These are phyloP conservation scores for Drosophila rhopaloa DNA, from an alignment of 1,140 invertebrate species.

Conservation along the genomic window DNA sequence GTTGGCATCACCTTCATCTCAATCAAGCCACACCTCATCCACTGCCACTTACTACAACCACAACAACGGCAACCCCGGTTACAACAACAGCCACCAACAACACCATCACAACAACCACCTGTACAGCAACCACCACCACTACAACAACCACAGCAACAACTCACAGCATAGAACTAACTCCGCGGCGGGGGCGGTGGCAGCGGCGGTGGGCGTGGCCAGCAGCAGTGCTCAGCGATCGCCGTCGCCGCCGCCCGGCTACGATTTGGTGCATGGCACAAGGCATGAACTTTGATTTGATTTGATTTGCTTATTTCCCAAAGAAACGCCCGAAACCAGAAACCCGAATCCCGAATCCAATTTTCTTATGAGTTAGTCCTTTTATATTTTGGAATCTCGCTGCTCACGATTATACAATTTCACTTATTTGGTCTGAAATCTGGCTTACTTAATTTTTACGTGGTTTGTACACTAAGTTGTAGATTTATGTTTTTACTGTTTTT, in stretches of 20 bases:
- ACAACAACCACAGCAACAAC: conserved; percentile 51
- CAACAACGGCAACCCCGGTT: conserved; percentile 58
- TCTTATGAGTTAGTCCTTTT: neutral
- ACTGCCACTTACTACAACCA: conserved; percentile 67
- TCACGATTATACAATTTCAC: neutral
- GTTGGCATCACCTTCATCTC: conserved; percentile 79
- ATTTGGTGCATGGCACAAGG: conserved; percentile 85
- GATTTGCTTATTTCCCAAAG: conserved; percentile 26
- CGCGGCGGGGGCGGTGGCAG: conserved; percentile 44
- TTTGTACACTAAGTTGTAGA: no score
- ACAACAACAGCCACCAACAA: conserved; percentile 54
- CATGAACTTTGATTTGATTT: conserved; percentile 83
- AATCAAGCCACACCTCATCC: conserved; percentile 74
- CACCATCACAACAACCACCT: conserved; percentile 50
- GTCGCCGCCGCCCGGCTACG: conserved; percentile 84
- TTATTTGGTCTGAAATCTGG: no score
- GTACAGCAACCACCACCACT: conserved; percentile 52
- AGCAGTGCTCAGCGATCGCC: conserved; percentile 58
- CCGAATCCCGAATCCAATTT: conserved; percentile 10
- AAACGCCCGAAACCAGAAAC: neutral
- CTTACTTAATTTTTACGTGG: no score
- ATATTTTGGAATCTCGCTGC: neutral
- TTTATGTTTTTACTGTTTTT: no score
- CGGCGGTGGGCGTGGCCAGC: conserved; percentile 33
- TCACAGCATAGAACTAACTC: conserved; percentile 79